Conservation (phyloP, 1,140 invertebrate genomes). For the Halictus rubicundus region DNA sequence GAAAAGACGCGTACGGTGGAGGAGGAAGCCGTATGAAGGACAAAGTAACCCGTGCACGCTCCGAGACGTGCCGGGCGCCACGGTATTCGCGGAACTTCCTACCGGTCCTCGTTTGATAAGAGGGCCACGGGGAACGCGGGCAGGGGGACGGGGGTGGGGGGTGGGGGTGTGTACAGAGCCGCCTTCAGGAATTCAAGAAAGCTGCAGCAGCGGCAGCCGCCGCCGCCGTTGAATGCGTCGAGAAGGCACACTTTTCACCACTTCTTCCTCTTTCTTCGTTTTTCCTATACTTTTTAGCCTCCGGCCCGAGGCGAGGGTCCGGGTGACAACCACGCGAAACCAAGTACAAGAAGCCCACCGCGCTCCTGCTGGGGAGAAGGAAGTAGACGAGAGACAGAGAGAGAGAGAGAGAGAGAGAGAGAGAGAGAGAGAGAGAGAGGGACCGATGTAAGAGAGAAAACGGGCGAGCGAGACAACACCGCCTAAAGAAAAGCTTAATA, state of each 20-base stretch:
- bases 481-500: slow-evolving; percentile 56
- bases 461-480: not conserved
- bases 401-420: not conserved
- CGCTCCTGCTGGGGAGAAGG: not conserved
- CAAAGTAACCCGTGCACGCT: slow-evolving; percentile 63
- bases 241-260: slow-evolving; percentile 54
- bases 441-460: no score
- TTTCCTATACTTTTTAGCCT: slow-evolving; percentile 17
- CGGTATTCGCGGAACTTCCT: slow-evolving; percentile 41
- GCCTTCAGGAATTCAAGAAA: slow-evolving; percentile 68
- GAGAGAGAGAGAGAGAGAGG: no score
- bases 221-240: slow-evolving; percentile 52
- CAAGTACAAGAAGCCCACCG: slow-evolving; percentile 26
- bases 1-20: slow-evolving; percentile 40
- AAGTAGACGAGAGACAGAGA: not conserved
- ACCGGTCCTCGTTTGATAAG: slow-evolving; percentile 14
- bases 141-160: not conserved
- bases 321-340: slow-evolving; percentile 11
- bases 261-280: slow-evolving; percentile 29
- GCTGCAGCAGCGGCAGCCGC: slow-evolving; percentile 11
- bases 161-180: not conserved
- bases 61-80: slow-evolving; percentile 36
- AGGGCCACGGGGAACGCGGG: slow-evolving; percentile 2
- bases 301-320: slow-evolving; percentile 20
- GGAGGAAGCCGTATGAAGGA: slow-evolving; percentile 47